Evolutionary conservation across 2,113 vertebrate genomes (phyloP).

Genomic region (Cryptomyrus ogoouensis): DNA sequence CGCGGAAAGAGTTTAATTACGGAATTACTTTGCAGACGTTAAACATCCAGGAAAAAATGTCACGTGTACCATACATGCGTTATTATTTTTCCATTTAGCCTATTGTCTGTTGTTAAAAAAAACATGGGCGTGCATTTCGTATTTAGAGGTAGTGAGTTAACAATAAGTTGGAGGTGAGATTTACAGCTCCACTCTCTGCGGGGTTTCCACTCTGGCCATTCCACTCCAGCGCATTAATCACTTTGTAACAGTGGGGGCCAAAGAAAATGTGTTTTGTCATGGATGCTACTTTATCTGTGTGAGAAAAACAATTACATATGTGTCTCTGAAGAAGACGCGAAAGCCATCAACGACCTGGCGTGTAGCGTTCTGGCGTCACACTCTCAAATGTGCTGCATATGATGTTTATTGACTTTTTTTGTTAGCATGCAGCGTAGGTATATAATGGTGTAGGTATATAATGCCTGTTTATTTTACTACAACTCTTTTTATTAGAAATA

Average conservation of each 20-base stretch:
- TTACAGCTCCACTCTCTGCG: not conserved
- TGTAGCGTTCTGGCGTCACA: not conserved
- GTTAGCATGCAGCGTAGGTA: not conserved
- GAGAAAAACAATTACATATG: not conserved
- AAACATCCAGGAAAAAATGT: not conserved
- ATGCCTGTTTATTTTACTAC: not conserved
- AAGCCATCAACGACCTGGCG: not conserved
- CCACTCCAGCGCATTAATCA: not conserved
- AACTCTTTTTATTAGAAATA: not conserved
- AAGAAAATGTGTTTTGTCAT: not conserved
- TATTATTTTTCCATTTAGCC: not conserved
- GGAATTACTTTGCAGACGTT: not conserved
- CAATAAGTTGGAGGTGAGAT: slow-evolving; percentile 12
- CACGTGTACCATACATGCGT: not conserved
- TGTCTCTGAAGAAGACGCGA: not conserved
- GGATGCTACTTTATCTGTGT: not conserved
- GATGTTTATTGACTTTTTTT: not conserved
- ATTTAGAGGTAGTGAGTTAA: slow-evolving; percentile 3
- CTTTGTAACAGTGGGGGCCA: not conserved
- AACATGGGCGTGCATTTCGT: not conserved
- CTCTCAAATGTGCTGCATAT: not conserved
- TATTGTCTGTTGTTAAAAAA: slow-evolving; percentile 9
- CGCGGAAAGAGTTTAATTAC: not conserved
- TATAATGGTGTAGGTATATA: not conserved
- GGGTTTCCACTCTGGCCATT: not conserved